Conservation (phyloP, 2,888 invertebrate genomes). For the Zaprionus lineosus region DNA sequence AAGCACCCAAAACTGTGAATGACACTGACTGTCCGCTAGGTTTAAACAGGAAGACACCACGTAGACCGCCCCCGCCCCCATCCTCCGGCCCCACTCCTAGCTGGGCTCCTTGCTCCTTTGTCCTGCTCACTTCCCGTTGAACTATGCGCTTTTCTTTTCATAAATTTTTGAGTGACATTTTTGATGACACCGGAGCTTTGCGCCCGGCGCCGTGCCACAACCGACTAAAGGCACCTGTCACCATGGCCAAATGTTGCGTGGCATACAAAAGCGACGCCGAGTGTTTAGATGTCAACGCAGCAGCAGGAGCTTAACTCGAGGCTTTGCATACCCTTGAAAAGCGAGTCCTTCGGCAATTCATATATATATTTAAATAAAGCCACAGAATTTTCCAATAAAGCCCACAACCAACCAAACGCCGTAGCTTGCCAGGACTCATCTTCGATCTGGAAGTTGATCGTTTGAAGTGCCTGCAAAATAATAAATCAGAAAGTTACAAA, state of each 20-base stretch:
- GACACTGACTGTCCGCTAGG: too few relatives aligned
- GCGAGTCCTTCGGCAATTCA: too few relatives aligned
- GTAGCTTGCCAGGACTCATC: too few relatives aligned
- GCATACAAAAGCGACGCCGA: constrained; percentile 73
- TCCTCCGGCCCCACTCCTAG: not conserved
- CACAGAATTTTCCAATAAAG: not conserved
- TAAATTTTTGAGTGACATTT: constrained; percentile 80
- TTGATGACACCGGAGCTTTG: constrained; percentile 79
- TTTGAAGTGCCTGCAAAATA: not conserved
- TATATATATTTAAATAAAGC: not conserved
- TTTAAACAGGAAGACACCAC: too few relatives aligned
- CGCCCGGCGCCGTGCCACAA: constrained; percentile 39
- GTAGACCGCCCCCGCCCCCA: constrained; percentile 13
- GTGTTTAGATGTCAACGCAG: constrained; percentile 73
- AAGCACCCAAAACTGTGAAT: too few relatives aligned
- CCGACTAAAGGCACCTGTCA: constrained; percentile 78
- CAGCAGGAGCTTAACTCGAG: constrained; percentile 14
- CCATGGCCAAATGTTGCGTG: constrained; percentile 76
- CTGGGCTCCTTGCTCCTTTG: too few relatives aligned
- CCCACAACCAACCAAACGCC: too few relatives aligned
- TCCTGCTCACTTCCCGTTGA: too few relatives aligned
- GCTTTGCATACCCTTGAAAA: constrained; percentile 26
- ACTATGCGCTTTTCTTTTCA: constrained; percentile 71
- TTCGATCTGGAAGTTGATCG: not conserved
- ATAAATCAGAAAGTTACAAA: not conserved